phyloP scores from a whole-genome alignment of 2,113 vertebrate genomes.

The Ammospiza nelsoni region DNA sequence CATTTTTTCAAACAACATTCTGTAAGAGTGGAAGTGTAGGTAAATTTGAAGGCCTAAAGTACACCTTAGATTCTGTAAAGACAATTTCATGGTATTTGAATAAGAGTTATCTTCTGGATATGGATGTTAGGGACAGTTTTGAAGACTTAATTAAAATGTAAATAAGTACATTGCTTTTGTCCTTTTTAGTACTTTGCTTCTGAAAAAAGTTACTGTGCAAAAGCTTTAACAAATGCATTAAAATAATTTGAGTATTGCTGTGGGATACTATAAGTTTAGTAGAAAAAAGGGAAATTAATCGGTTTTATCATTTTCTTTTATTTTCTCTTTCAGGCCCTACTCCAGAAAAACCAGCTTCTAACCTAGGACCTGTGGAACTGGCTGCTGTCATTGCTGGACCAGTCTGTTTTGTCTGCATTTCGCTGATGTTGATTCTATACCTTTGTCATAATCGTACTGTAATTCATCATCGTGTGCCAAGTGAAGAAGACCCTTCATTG shows the following conservation, averaged over 20 bases:
- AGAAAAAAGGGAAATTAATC: not conserved
- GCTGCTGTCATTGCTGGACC: constrained; percentile 94
- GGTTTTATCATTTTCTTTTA: not conserved
- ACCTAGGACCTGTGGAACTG: constrained; percentile 90
- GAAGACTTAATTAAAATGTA: not conserved
- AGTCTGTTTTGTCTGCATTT: constrained; percentile 93
- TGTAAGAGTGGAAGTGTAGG: not conserved
- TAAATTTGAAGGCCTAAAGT: not conserved
- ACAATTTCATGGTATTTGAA: not conserved
- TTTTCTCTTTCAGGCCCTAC: constrained; percentile 65
- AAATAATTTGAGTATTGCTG: not conserved
- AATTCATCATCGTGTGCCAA: constrained; percentile 93
- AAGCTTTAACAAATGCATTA: not conserved
- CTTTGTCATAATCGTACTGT: constrained; percentile 92
- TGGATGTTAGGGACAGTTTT: not conserved
- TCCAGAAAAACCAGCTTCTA: constrained; percentile 68
- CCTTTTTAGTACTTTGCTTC: not conserved
- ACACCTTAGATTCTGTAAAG: not conserved
- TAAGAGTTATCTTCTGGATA: not conserved
- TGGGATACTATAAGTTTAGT: not conserved
- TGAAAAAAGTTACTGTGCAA: not conserved
- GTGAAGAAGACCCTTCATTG: constrained; percentile 92
- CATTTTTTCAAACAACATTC: not conserved
- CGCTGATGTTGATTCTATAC: constrained; percentile 91
- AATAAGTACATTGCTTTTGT: not conserved